These are phyloP conservation scores for Scomber scombrus DNA, from an alignment of 2,113 vertebrate species.

Conservation along the genomic window DNA sequence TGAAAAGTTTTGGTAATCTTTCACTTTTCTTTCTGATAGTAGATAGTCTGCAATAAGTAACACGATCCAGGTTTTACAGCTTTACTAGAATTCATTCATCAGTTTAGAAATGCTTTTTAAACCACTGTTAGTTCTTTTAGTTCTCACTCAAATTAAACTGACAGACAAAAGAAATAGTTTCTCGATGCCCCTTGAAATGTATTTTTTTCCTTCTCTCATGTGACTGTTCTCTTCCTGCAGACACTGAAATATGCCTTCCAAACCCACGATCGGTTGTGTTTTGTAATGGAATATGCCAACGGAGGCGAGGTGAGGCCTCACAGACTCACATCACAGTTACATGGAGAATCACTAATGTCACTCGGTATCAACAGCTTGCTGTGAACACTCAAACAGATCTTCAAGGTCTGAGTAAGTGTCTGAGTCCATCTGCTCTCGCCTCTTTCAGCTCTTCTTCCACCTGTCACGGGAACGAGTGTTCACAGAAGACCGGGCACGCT, in stretches of 20 bases:
- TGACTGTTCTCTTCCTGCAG: conserved; percentile 59
- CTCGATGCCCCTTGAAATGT: not conserved
- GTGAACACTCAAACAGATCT: not conserved
- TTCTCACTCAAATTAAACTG: too few relatives aligned
- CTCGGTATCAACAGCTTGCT: not conserved
- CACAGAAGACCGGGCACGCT: conserved; percentile 90
- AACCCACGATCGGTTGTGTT: conserved; percentile 91
- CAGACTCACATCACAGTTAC: not conserved
- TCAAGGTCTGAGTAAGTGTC: not conserved
- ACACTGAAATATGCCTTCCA: conserved; percentile 93
- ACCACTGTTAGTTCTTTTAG: not conserved
- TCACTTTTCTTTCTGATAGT: not conserved
- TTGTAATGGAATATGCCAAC: conserved; percentile 94
- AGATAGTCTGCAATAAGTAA: not conserved
- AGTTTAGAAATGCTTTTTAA: not conserved
- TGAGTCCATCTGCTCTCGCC: not conserved
- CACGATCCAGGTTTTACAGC: not conserved
- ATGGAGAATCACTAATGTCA: conserved; percentile 1
- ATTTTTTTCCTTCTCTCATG: not conserved
- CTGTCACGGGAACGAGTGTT: conserved; percentile 91
- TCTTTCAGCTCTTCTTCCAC: conserved; percentile 90
- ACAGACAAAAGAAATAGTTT: too few relatives aligned
- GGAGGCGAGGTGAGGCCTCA: conserved; percentile 89
- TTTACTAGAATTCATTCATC: not conserved
- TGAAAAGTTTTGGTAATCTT: too few relatives aligned